Base-by-base conservation (phyloP, 1,140 invertebrate genomes). In the Protaetia brevitarsis region DNA sequence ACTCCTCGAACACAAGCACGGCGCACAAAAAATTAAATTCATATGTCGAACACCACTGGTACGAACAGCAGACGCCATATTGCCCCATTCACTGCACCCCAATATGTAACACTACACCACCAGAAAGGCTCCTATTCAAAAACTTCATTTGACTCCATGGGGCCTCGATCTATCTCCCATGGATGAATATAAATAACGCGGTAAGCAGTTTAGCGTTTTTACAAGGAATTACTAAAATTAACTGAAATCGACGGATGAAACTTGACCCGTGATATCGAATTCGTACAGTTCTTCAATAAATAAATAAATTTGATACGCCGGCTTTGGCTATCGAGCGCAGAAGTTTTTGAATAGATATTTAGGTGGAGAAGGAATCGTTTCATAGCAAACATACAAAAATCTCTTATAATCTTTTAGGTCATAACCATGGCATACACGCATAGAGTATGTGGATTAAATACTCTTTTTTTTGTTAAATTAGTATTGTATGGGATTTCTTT, bases 41-140 rank as follows among this genome's bases (percentile, higher is more conserved):
- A 59, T 59, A 29, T 59, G 57, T 59, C 16, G 57, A 19, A 29
- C 57, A 59, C 57, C 57, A 59, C 57, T 59, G 57, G 57, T 59
- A 59, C 26, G 29, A 59, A 29, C 29, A 29, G 57, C 29, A 59
- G 57, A 59, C 57, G 57, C 57, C 57, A 59, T 59, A 59, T 59
- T 59, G 57, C 57, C 57, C 27, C 19, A 51, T 51, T 51, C 41
- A 51, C 29, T 59, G 26, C 57, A 59, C 57, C 57, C 57, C 26
- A 59, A 59, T 31, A 29, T 29, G 57, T 59, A 59, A 59, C 57
- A 59, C 57, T 59, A 59, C 57, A 59, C 57, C 57, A 59, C 57
- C 57, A 59, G 57, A 59, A 59, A 59, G 11, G 16, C 13, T 59
- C 57, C 29, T 59, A 59, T 59, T 59, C 57, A 59, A 59, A 41